Conservation (phyloP, 2,888 invertebrate species). For the Ctena decussata region DNA sequence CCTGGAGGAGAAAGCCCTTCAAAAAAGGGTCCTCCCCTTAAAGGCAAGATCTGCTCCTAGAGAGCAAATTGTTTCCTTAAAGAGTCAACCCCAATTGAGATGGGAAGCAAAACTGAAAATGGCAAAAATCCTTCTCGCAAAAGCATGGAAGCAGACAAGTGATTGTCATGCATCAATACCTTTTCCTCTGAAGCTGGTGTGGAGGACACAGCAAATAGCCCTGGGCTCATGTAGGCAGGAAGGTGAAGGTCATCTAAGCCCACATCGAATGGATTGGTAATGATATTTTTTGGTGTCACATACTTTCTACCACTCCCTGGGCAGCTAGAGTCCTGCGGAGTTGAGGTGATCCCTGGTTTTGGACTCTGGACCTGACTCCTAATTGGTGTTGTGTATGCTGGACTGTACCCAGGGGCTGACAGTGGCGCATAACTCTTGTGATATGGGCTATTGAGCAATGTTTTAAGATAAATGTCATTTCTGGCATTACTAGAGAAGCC, state of each 20-base stretch:
- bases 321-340: constrained; percentile 54
- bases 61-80: too few species aligned
- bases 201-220: constrained; percentile 77
- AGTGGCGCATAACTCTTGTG: constrained; percentile 63
- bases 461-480: constrained; percentile 73
- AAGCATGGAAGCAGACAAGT: too few species aligned
- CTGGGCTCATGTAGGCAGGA: constrained; percentile 82
- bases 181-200: constrained; percentile 76
- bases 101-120: too few species aligned
- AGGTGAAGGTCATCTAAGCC: constrained; percentile 76
- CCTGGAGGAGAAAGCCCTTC: too few species aligned
- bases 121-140: too few species aligned
- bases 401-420: constrained; percentile 62
- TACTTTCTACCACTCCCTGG: constrained; percentile 45
- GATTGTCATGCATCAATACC: too few species aligned
- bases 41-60: too few species aligned
- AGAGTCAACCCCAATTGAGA: too few species aligned
- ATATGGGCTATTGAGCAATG: constrained; percentile 75
- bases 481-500: constrained; percentile 61
- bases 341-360: constrained; percentile 40
- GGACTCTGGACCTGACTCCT: constrained; percentile 42
- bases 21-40: too few species aligned
- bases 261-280: constrained; percentile 83
- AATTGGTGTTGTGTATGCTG: constrained; percentile 69
- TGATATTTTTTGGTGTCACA: constrained; percentile 63